Conservation (phyloP, 2,113 vertebrate genomes). For the Pollimyrus isidori region DNA sequence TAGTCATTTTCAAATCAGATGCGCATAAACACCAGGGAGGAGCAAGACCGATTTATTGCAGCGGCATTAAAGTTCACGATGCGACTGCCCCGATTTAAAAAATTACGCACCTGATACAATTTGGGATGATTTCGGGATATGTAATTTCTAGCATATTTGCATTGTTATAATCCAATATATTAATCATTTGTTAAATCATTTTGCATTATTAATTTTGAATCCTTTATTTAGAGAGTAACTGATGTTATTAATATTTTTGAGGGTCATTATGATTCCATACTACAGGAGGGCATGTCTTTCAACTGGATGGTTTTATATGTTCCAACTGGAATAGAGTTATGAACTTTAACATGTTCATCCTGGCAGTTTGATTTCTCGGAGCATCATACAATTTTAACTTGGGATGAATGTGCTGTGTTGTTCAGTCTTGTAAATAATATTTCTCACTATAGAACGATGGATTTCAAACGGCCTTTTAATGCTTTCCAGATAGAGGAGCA, state of each 20-base stretch:
- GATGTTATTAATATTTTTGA: neutral
- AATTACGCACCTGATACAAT: neutral
- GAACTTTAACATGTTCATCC: neutral
- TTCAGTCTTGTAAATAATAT: neutral
- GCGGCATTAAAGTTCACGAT: neutral
- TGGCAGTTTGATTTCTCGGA: neutral
- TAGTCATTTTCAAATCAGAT: neutral
- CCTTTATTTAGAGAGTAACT: neutral
- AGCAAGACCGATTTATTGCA: neutral
- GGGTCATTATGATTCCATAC: neutral
- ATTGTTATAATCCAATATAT: neutral
- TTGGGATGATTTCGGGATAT: neutral
- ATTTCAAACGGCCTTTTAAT: neutral
- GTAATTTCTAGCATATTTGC: neutral
- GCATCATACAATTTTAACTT: neutral
- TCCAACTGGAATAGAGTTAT: neutral
- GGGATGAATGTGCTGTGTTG: neutral
- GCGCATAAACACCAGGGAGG: neutral
- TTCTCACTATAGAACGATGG: neutral
- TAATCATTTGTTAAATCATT: neutral
- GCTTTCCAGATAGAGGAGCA: neutral
- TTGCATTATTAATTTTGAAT: neutral
- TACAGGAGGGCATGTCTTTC: neutral
- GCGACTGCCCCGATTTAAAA: neutral
- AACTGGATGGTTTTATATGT: neutral